Conservation (phyloP, 1,140 invertebrate species). For the Eumaeus atala region DNA sequence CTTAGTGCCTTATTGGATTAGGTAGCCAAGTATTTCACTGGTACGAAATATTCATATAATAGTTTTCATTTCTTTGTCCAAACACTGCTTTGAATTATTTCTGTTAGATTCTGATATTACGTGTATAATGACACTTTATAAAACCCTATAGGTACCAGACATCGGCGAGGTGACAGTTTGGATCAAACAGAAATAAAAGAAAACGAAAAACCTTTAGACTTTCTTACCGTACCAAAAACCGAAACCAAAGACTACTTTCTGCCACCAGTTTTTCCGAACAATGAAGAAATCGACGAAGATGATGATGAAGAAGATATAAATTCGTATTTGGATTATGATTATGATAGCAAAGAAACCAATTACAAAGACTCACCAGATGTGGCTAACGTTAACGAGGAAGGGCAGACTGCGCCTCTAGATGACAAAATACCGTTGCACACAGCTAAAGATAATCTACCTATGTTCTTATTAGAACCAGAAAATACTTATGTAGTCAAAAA, state of each 20-base stretch:
- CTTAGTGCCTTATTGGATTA: too few species aligned
- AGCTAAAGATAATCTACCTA: constrained; percentile 78
- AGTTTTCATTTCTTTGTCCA: not conserved
- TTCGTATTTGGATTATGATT: constrained; percentile 58
- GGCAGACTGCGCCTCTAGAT: constrained; percentile 38
- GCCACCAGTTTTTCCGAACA: constrained; percentile 45
- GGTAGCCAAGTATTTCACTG: not conserved
- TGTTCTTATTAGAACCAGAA: constrained; percentile 87
- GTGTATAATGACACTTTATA: not conserved
- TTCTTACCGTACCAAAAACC: constrained; percentile 36
- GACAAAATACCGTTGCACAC: constrained; percentile 73
- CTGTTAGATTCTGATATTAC: not conserved
- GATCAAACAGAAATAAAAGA: constrained; percentile 31
- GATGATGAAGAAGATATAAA: constrained; percentile 52
- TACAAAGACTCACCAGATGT: constrained; percentile 60
- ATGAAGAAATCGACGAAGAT: constrained; percentile 46
- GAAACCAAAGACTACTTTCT: constrained; percentile 58
- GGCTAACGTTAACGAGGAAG: constrained; percentile 30
- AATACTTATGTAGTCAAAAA: constrained; percentile 89
- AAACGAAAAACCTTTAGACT: constrained; percentile 39
- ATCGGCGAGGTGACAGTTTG: constrained; percentile 38
- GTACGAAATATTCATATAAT: not conserved
- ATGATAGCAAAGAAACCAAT: constrained; percentile 55
- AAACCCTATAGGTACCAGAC: constrained; percentile 35
- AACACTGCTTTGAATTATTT: not conserved